phyloP scores from a whole-genome alignment of 2,888 invertebrate genomes.

The Drosophila prolongata region DNA sequence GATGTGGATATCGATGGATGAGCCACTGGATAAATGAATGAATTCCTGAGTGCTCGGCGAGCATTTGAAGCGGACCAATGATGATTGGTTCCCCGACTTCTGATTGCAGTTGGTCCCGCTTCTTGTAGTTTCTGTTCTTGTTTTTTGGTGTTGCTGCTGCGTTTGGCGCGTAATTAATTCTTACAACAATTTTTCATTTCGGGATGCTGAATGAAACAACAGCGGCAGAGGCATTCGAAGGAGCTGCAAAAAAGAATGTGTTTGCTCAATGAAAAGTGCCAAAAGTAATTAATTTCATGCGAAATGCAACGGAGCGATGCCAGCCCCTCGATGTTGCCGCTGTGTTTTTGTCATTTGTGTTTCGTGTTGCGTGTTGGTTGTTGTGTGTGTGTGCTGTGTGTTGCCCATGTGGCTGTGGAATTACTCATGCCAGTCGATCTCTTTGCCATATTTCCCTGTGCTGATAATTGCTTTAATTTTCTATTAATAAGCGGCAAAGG shows the following conservation, averaged over 20 bases:
- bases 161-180: conserved; percentile 80
- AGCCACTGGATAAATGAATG: conserved; percentile 53
- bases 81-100: conserved; percentile 56
- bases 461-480: conserved; percentile 82
- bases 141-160: conserved; percentile 45
- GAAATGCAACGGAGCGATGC: conserved; percentile 78
- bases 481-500: conserved; percentile 75
- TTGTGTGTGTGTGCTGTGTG: conserved; percentile 34
- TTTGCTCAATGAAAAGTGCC: conserved; percentile 81
- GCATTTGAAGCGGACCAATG: conserved; percentile 72
- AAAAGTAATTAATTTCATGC: conserved; percentile 81
- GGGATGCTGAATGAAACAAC: conserved; percentile 65
- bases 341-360: conserved; percentile 72
- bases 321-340: conserved; percentile 31
- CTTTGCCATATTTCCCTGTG: conserved; percentile 64
- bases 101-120: conserved; percentile 41
- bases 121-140: conserved; percentile 1
- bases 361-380: conserved; percentile 22
- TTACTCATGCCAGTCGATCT: conserved; percentile 78
- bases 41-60: conserved; percentile 56
- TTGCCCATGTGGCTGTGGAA: conserved; percentile 70
- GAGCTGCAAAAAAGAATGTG: conserved; percentile 56
- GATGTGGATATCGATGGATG: conserved; percentile 51
- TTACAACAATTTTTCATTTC: conserved; percentile 78
- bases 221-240: conserved; percentile 26